phyloP scores from a whole-genome alignment of 2,113 vertebrate species.

The Myotis yumanensis region DNA sequence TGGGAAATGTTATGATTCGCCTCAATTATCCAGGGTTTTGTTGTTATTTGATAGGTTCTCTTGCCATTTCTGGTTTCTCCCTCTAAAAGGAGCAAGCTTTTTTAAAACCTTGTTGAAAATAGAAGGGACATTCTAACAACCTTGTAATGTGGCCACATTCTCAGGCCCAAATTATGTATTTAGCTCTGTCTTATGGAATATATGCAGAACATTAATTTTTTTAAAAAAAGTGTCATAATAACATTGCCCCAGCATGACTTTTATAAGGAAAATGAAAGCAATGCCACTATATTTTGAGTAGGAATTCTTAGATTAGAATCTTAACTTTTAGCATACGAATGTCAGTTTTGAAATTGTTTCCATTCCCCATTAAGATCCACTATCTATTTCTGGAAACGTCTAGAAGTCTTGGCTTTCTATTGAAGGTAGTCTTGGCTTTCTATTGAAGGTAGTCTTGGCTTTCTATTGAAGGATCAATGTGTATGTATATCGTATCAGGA shows the following conservation, averaged over 20 bases:
- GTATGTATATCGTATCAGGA: neutral
- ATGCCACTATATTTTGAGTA: constrained; percentile 22
- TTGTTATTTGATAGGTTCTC: neutral
- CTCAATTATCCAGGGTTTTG: neutral
- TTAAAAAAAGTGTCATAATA: neutral
- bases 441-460: constrained; percentile 30
- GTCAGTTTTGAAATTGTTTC: constrained; percentile 49
- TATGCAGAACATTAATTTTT: neutral
- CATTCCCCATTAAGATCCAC: neutral
- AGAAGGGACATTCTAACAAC: neutral
- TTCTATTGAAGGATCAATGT: neutral
- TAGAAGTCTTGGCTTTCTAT: constrained; percentile 19
- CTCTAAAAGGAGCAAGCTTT: neutral
- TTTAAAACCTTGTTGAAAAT: neutral
- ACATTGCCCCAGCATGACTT: constrained; percentile 26
- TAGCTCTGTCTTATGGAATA: constrained; percentile 10
- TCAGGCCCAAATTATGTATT: neutral
- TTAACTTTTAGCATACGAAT: constrained; percentile 52
- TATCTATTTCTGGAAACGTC: constrained; percentile 31
- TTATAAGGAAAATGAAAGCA: constrained; percentile 36
- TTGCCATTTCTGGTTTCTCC: neutral
- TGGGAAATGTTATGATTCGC: neutral
- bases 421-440: constrained; percentile 32
- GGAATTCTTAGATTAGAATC: constrained; percentile 43
- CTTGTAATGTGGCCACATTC: neutral